Conservation (phyloP, 2,888 invertebrate species). For the Caenorhabditis sinica region DNA sequence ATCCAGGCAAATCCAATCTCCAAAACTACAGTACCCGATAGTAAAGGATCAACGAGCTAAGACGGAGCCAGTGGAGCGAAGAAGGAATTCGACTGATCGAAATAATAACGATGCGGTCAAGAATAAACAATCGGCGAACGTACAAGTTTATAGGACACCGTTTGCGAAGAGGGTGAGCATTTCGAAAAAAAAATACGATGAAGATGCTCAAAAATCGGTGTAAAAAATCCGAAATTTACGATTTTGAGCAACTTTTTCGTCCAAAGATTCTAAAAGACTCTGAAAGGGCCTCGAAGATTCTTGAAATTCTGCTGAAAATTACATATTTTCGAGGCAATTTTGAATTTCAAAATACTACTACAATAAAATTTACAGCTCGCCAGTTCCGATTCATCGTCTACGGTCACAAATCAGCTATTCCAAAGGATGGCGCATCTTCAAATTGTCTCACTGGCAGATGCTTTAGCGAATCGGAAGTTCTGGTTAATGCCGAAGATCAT, state of each 20-base stretch:
- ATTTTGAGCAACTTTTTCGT: too few species aligned
- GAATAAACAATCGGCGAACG: slow-evolving; percentile 49
- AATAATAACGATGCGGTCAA: slow-evolving; percentile 19
- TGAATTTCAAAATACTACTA: too few species aligned
- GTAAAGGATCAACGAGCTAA: background rate
- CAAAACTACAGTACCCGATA: background rate
- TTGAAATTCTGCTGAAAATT: too few species aligned
- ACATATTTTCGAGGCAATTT: too few species aligned
- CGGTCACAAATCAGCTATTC: background rate
- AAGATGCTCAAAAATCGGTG: too few species aligned
- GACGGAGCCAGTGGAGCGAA: background rate
- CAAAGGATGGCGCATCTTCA: slow-evolving; percentile 36
- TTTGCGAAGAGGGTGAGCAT: slow-evolving; percentile 47
- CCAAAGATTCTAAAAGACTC: too few species aligned
- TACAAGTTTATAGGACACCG: slow-evolving; percentile 59
- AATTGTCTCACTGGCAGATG: slow-evolving; percentile 53
- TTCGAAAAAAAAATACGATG: too few species aligned
- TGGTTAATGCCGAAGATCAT: slow-evolving; percentile 67
- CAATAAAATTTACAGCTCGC: slow-evolving; percentile 19
- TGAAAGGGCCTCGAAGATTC: too few species aligned
- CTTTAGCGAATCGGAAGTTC: slow-evolving; percentile 50
- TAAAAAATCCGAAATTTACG: too few species aligned
- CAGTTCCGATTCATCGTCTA: slow-evolving; percentile 37
- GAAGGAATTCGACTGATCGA: background rate
- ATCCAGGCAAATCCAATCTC: too few species aligned